Percentiles rank a stretch among this genome's conserved stretches.
These are phyloP conservation scores for Apoderus coryli DNA, from an alignment of 2,888 invertebrate genomes.

Conservation along the genomic window DNA sequence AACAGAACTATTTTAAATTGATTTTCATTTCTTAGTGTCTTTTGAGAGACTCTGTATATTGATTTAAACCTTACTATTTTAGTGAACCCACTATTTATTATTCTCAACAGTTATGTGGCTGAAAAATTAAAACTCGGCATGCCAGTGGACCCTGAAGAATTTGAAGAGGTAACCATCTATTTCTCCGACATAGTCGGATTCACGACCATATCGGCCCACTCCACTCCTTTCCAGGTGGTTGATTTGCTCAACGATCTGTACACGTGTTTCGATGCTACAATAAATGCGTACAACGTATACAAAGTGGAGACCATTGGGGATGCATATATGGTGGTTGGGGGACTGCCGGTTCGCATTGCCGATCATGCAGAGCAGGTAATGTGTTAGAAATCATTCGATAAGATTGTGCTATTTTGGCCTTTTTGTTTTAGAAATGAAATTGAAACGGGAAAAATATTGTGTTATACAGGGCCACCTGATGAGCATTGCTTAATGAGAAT, in stretches of 20 bases:
- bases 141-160: slow-evolving; percentile 86
- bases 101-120: slow-evolving; percentile 61
- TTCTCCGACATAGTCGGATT: slow-evolving; percentile 92
- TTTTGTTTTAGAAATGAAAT: too few species aligned
- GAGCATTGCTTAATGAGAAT: too few species aligned
- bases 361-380: slow-evolving; percentile 59
- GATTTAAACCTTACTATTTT: too few species aligned
- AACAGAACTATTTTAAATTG: slow-evolving; percentile 3
- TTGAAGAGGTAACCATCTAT: slow-evolving; percentile 84
- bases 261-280: slow-evolving; percentile 86
- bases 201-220: slow-evolving; percentile 83
- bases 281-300: slow-evolving; percentile 80
- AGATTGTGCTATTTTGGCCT: too few species aligned
- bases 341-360: slow-evolving; percentile 60
- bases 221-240: slow-evolving; percentile 79
- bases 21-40: slow-evolving; percentile 1
- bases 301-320: slow-evolving; percentile 94
- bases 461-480: too few species aligned
- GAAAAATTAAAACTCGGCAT: slow-evolving; percentile 81
- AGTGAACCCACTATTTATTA: too few species aligned
- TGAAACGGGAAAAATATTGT: too few species aligned
- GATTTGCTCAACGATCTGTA: slow-evolving; percentile 85
- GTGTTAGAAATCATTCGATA: too few species aligned
- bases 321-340: slow-evolving; percentile 91
- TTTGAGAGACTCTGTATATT: slow-evolving; percentile 2